Evolutionary conservation across 1,140 invertebrate species (phyloP).

Genomic region (Apolygus lucorum): DNA sequence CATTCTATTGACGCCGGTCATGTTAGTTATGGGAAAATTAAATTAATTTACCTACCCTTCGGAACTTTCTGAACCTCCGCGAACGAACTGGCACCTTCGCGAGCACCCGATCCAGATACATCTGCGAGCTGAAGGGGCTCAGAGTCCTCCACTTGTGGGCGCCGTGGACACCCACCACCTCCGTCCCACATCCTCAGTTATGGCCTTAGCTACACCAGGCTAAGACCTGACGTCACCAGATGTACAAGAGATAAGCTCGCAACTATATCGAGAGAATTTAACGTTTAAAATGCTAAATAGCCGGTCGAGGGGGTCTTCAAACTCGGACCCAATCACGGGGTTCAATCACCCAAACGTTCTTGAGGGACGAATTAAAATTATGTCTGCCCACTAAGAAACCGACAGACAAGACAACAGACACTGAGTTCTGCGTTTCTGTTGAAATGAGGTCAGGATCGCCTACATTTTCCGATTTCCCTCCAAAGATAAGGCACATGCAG

Average conservation of each 20-base stretch:
- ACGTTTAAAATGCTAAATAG: not conserved
- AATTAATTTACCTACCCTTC: too few relatives aligned
- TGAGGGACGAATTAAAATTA: too few relatives aligned
- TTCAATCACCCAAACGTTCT: too few relatives aligned
- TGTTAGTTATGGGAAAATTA: too few relatives aligned
- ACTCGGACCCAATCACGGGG: too few relatives aligned
- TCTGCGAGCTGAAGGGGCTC: not conserved
- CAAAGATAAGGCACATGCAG: not conserved
- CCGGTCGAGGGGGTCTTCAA: not conserved
- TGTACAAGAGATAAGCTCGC: not conserved
- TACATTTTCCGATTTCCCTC: not conserved
- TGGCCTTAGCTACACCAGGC: not conserved
- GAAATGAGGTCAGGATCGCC: not conserved
- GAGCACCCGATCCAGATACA: conserved; percentile 13
- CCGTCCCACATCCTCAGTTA: not conserved
- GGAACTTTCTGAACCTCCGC: not conserved
- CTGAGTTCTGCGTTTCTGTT: not conserved
- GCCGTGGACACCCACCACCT: conserved; percentile 3
- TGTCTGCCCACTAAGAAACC: too few relatives aligned
- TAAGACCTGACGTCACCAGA: conserved; percentile 1
- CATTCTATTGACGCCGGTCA: too few relatives aligned
- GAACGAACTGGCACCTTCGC: not conserved
- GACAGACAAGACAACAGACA: too few relatives aligned
- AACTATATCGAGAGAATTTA: not conserved
- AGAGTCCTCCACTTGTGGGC: not conserved